phyloP scores from a whole-genome alignment of 1,140 invertebrate genomes.

The Pissodes strobi region DNA sequence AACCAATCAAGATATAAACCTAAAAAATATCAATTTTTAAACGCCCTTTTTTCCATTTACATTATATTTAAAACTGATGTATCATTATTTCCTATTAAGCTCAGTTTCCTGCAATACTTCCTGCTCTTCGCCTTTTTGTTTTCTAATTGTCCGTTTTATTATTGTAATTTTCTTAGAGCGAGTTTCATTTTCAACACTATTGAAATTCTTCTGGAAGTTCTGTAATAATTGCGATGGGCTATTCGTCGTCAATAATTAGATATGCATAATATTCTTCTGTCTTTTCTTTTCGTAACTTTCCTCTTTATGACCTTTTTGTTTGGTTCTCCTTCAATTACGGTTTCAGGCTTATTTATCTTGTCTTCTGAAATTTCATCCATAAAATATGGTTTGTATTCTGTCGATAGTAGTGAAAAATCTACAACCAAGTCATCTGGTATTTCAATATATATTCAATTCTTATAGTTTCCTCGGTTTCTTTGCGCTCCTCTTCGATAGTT shows the following conservation, averaged over 20 bases:
- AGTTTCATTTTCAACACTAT: constrained; percentile 42
- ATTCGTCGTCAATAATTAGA: constrained; percentile 41
- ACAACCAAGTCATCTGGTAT: constrained; percentile 51
- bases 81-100: no score
- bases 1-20: no score
- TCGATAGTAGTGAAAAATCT: constrained; percentile 51
- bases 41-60: no score
- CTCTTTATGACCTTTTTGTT: constrained; percentile 47
- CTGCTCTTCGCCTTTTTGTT: constrained; percentile 49
- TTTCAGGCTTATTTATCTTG: constrained; percentile 49
- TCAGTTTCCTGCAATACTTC: no score
- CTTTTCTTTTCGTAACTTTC: constrained; percentile 43
- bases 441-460: constrained; percentile 51
- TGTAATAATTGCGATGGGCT: constrained; percentile 42
- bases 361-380: constrained; percentile 41
- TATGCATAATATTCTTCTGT: constrained; percentile 22
- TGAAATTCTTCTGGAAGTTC: constrained; percentile 47
- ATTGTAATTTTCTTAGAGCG: constrained; percentile 54
- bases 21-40: no score
- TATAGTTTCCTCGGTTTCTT: constrained; percentile 53
- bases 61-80: no score
- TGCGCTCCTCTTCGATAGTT: constrained; percentile 57
- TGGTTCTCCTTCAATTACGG: constrained; percentile 47
- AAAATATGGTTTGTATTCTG: constrained; percentile 40
- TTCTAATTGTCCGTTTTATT: constrained; percentile 52